These are phyloP conservation scores for Muscidifurax raptorellus DNA, from an alignment of 1,140 invertebrate species.

Conservation along the genomic window DNA sequence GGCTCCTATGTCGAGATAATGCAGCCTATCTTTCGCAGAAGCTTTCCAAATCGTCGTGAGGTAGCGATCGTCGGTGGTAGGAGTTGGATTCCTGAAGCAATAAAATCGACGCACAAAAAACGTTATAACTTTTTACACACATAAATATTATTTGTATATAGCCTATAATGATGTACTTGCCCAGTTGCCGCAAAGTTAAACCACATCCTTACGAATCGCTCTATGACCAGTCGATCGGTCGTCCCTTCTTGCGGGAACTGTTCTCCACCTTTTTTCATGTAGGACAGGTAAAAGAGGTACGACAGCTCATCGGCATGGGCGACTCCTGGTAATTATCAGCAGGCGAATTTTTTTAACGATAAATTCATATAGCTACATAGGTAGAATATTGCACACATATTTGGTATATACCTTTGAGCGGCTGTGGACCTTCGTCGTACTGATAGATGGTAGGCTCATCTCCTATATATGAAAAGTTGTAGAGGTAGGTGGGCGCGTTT, in stretches of 20 bases:
- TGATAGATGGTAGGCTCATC: constrained; percentile 32
- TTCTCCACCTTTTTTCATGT: constrained; percentile 10
- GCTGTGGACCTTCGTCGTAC: neutral
- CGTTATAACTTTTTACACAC: neutral
- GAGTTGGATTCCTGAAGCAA: constrained; percentile 24
- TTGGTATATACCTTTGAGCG: neutral
- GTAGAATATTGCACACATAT: neutral
- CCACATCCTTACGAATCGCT: constrained; percentile 50
- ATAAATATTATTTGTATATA: too few species aligned
- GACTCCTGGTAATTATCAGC: constrained; percentile 40
- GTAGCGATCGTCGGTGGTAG: neutral
- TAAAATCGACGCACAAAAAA: neutral
- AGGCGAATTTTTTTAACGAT: neutral
- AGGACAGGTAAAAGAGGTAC: constrained; percentile 20
- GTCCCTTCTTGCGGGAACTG: constrained; percentile 29
- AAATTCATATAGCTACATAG: neutral
- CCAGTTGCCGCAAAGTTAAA: constrained; percentile 52
- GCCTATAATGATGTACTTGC: neutral
- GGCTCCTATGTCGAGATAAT: constrained; percentile 24
- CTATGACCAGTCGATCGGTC: constrained; percentile 25
- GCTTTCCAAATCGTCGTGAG: constrained; percentile 31
- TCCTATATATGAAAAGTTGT: constrained; percentile 48
- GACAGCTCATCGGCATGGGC: constrained; percentile 48
- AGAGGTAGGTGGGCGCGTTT: constrained; percentile 36
- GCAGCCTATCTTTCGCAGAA: neutral